Conservation (phyloP, 2,113 vertebrate species). For the Psephotus haematonotus region DNA sequence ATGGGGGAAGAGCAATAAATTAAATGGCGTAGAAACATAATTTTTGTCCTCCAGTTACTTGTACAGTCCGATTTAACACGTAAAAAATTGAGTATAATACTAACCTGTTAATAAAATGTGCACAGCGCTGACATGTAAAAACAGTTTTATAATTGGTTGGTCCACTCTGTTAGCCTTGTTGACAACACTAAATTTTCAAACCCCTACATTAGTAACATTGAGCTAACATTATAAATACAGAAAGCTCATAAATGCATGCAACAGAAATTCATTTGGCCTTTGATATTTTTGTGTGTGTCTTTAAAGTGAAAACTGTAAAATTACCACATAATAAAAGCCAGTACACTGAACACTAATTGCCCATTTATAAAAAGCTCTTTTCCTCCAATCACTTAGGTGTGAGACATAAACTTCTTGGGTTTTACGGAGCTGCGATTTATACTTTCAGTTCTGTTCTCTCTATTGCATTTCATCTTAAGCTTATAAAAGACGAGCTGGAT, state of each 20-base stretch:
- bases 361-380: constrained; percentile 68
- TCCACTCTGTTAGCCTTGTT: constrained; percentile 75
- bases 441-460: constrained; percentile 51
- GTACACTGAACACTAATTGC: constrained; percentile 76
- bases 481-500: constrained; percentile 66
- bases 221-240: constrained; percentile 73
- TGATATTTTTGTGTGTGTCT: constrained; percentile 52
- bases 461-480: constrained; percentile 58
- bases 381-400: constrained; percentile 61
- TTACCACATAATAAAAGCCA: constrained; percentile 81
- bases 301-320: constrained; percentile 82
- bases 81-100: constrained; percentile 75
- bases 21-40: constrained; percentile 73
- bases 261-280: constrained; percentile 72
- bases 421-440: constrained; percentile 58
- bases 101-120: constrained; percentile 80
- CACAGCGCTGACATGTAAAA: constrained; percentile 79
- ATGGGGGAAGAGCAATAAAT: constrained; percentile 78
- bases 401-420: constrained; percentile 64
- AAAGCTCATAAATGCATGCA: constrained; percentile 77
- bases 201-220: constrained; percentile 61
- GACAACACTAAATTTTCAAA: constrained; percentile 78
- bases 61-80: constrained; percentile 72
- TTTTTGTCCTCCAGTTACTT: constrained; percentile 66
- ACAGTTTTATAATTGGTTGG: constrained; percentile 72